Conservation (phyloP, 2,888 invertebrate genomes). For the Drosophila sordidapex region DNA sequence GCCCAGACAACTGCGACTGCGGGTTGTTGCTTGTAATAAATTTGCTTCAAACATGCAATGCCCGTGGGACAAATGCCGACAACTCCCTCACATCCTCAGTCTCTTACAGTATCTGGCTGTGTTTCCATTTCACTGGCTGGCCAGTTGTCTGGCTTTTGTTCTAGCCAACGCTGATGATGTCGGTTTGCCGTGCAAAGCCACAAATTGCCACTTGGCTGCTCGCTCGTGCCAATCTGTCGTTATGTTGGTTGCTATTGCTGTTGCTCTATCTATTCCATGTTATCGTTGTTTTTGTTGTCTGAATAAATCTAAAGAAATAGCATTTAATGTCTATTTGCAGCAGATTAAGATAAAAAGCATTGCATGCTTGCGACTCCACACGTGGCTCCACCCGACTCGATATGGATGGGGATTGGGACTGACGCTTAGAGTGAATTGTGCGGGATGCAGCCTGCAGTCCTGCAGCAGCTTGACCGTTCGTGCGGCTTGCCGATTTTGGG, state of each 20-base stretch:
- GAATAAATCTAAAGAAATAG: slow-evolving; percentile 81
- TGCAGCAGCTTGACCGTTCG: slow-evolving; percentile 53
- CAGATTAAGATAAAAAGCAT: slow-evolving; percentile 80
- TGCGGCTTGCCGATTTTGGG: slow-evolving; percentile 75
- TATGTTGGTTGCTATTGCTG: slow-evolving; percentile 51
- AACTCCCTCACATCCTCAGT: slow-evolving; percentile 34
- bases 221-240: slow-evolving; percentile 78
- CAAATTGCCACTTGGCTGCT: slow-evolving; percentile 79
- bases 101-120: neutral
- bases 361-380: slow-evolving; percentile 46
- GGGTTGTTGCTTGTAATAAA: slow-evolving; percentile 79
- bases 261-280: slow-evolving; percentile 28
- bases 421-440: neutral
- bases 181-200: slow-evolving; percentile 79
- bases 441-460: slow-evolving; percentile 17
- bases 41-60: slow-evolving; percentile 79
- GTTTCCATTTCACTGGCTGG: slow-evolving; percentile 40
- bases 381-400: slow-evolving; percentile 17
- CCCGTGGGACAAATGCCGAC: slow-evolving; percentile 77
- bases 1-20: slow-evolving; percentile 73
- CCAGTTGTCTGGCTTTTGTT: slow-evolving; percentile 71
- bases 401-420: slow-evolving; percentile 29
- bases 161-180: slow-evolving; percentile 76
- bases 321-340: slow-evolving; percentile 82
- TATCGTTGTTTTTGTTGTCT: slow-evolving; percentile 47